Percentiles rank a stretch among this genome's conserved stretches.
Evolutionary conservation across 1,140 invertebrate species (phyloP).

Genomic region (Formica selysi): DNA sequence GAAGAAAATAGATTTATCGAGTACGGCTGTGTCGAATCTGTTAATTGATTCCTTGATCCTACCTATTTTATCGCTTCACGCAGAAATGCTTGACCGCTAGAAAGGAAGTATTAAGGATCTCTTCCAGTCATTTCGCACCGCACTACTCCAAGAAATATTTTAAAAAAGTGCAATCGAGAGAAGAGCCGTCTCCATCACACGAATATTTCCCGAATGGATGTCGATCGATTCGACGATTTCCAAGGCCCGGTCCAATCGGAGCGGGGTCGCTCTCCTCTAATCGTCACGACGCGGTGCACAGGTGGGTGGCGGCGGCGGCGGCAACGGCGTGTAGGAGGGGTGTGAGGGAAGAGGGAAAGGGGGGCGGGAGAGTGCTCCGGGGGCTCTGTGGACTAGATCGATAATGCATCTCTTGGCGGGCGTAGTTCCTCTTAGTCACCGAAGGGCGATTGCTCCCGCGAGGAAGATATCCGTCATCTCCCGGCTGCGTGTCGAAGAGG

Average conservation of each 20-base stretch:
- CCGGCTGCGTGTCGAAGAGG: neutral
- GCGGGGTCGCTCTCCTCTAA: slow-evolving; percentile 40
- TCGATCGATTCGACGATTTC: slow-evolving; percentile 24
- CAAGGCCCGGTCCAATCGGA: slow-evolving; percentile 18
- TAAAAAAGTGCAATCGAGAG: neutral
- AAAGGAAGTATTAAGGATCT: neutral
- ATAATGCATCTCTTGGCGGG: slow-evolving; percentile 83
- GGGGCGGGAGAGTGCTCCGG: slow-evolving; percentile 71
- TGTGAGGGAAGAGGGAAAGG: slow-evolving; percentile 71
- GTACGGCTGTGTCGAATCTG: neutral
- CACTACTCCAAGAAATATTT: too few relatives aligned
- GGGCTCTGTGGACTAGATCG: slow-evolving; percentile 83
- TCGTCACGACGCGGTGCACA: slow-evolving; percentile 80
- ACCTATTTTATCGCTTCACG: neutral
- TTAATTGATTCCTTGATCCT: too few relatives aligned
- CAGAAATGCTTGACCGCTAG: neutral
- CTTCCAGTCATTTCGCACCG: neutral
- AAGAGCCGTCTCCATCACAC: neutral
- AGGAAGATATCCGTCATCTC: slow-evolving; percentile 24
- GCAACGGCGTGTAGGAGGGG: slow-evolving; percentile 44
- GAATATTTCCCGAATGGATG: neutral
- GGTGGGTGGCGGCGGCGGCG: slow-evolving; percentile 76
- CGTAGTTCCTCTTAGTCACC: slow-evolving; percentile 80
- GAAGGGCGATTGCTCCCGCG: slow-evolving; percentile 75
- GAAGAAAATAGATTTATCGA: neutral